These are phyloP conservation scores for Formicarius rufipectus DNA, from an alignment of 2,113 vertebrate species.

Conservation along the genomic window DNA sequence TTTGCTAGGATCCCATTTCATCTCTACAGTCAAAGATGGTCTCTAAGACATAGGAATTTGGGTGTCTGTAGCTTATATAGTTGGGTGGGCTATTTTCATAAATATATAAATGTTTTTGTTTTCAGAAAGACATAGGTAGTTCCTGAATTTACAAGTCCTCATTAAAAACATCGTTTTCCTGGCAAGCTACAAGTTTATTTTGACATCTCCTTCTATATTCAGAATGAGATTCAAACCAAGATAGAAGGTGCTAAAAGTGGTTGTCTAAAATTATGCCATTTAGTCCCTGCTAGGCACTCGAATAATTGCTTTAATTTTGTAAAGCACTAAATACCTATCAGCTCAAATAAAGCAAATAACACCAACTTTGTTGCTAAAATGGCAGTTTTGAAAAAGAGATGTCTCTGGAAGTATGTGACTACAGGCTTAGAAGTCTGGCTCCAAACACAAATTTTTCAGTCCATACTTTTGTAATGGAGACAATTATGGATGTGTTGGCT, in stretches of 20 bases:
- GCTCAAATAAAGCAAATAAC: neutral
- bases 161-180: neutral
- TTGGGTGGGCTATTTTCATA: accelerated
- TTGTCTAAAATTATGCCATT: neutral
- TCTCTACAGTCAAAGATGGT: neutral
- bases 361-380: neutral
- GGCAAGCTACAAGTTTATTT: neutral
- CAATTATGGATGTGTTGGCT: neutral
- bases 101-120: neutral
- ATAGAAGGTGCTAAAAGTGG: neutral
- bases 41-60: neutral
- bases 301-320: constrained; percentile 22
- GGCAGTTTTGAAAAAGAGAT: neutral
- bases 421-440: neutral
- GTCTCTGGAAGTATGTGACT: neutral
- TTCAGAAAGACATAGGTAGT: neutral
- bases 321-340: neutral
- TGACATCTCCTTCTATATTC: neutral
- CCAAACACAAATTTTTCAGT: neutral
- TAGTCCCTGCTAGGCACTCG: neutral
- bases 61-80: neutral
- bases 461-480: neutral
- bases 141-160: neutral
- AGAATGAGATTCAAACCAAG: neutral
- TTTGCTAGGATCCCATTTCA: neutral